phyloP scores from a whole-genome alignment of 2,888 invertebrate species.

The Mimumesa dahlbomi region DNA sequence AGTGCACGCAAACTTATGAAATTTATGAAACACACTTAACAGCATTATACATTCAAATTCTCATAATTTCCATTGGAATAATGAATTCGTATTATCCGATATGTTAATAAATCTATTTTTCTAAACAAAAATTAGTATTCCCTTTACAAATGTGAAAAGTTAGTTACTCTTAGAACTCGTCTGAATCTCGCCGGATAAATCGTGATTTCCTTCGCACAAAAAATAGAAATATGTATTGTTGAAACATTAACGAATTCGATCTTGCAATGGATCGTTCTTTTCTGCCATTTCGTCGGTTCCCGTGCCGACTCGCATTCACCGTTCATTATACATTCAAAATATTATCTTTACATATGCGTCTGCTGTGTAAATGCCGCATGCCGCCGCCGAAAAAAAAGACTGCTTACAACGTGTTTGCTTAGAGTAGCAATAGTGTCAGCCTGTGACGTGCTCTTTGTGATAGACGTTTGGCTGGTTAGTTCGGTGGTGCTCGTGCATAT shows the following conservation, averaged over 20 bases:
- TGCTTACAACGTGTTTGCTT: constrained; percentile 60
- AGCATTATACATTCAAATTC: too few relatives aligned
- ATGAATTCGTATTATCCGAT: too few relatives aligned
- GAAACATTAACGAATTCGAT: constrained; percentile 26
- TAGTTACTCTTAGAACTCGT: neutral
- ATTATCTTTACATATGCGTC: constrained; percentile 66
- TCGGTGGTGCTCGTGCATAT: constrained; percentile 54
- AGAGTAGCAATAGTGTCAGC: constrained; percentile 64
- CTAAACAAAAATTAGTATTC: neutral
- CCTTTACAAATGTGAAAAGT: neutral
- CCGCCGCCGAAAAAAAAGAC: constrained; percentile 18
- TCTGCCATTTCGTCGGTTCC: constrained; percentile 28
- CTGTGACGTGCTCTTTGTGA: constrained; percentile 57
- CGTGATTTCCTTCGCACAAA: too few relatives aligned
- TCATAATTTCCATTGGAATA: too few relatives aligned
- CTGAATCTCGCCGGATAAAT: neutral
- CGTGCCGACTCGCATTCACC: constrained; percentile 35
- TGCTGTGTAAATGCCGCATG: constrained; percentile 47
- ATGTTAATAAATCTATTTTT: too few relatives aligned
- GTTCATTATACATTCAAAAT: constrained; percentile 76
- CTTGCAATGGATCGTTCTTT: constrained; percentile 20
- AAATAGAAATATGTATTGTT: constrained; percentile 18
- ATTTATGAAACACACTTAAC: too few relatives aligned
- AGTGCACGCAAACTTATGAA: neutral
- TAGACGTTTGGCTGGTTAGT: constrained; percentile 25